Conservation (phyloP, 2,888 invertebrate genomes). For the Alloplasta piceator region DNA sequence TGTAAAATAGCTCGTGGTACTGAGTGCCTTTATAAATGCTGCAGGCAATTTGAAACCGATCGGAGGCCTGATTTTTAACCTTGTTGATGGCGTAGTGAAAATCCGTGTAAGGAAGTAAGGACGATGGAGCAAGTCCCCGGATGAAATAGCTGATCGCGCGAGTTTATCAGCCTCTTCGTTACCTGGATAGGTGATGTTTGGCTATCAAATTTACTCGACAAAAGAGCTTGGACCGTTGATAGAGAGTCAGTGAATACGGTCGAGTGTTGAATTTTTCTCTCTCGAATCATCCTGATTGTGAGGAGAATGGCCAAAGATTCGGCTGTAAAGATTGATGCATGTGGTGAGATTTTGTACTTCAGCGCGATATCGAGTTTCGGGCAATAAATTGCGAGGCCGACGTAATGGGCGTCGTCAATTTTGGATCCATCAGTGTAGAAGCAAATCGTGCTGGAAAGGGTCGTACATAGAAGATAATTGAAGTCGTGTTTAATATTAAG, state of each 20-base stretch:
- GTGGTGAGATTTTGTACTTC: neutral
- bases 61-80: neutral
- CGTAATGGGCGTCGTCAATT: neutral
- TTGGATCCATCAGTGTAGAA: constrained; percentile 26
- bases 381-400: neutral
- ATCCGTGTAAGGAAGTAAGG: constrained; percentile 2
- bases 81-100: neutral
- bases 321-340: constrained; percentile 24
- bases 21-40: neutral
- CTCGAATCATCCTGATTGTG: neutral
- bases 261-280: neutral
- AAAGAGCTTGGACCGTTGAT: neutral
- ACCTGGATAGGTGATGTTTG: neutral
- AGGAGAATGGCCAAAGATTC: constrained; percentile 37
- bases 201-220: neutral
- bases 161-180: neutral
- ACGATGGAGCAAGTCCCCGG: neutral
- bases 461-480: neutral
- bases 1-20: constrained; percentile 12
- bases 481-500: neutral
- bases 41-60: neutral
- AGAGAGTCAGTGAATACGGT: constrained; percentile 27
- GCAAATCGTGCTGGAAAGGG: neutral
- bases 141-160: neutral
- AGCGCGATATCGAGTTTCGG: neutral